Conservation (phyloP, 2,113 vertebrate species). For the Phalacrocorax pelagicus region DNA sequence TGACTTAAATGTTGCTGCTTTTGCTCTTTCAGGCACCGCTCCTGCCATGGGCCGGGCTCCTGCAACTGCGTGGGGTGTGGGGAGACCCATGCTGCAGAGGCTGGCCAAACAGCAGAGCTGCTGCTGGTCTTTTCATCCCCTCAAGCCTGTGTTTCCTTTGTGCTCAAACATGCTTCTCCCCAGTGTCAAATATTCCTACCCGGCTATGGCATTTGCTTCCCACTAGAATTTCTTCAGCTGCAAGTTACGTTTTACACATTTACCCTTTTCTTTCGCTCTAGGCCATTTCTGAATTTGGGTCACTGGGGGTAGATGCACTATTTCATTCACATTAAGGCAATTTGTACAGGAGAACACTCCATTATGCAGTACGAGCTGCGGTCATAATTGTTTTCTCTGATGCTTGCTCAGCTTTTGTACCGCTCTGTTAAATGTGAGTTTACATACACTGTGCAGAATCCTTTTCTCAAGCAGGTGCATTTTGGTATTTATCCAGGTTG, state of each 20-base stretch:
- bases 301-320: neutral
- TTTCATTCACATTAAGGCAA: neutral
- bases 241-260: neutral
- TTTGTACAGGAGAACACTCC: neutral
- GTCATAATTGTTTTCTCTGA: neutral
- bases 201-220: neutral
- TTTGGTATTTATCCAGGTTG: neutral
- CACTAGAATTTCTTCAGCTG: neutral
- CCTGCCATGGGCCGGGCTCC: neutral
- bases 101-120: neutral
- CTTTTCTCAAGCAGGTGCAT: neutral
- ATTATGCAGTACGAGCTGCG: neutral
- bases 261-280: neutral
- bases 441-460: neutral
- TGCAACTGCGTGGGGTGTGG: accelerated
- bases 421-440: neutral
- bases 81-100: neutral
- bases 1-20: neutral
- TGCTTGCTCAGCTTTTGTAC: neutral
- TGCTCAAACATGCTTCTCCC: neutral
- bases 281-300: neutral
- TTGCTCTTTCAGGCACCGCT: neutral
- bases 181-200: neutral
- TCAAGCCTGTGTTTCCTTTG: accelerated
- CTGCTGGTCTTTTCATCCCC: neutral